These are phyloP conservation scores for Elachura formosa DNA, from an alignment of 2,113 vertebrate species.

Conservation along the genomic window DNA sequence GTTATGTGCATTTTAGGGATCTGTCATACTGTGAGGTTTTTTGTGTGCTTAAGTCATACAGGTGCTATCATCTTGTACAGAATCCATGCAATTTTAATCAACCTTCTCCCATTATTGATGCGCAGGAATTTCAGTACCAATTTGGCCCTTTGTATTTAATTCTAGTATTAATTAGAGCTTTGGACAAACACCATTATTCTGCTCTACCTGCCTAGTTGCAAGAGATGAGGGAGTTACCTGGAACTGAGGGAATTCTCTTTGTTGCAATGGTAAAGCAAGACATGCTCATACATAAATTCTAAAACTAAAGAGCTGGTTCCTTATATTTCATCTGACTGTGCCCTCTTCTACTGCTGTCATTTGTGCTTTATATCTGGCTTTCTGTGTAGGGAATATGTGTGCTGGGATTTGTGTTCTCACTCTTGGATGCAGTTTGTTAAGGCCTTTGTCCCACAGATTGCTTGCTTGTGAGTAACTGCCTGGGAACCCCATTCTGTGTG, in stretches of 20 bases:
- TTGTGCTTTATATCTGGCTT: background rate
- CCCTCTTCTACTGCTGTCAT: background rate
- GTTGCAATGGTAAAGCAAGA: background rate
- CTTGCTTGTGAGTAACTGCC: background rate
- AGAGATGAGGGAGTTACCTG: background rate
- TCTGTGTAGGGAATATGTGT: background rate
- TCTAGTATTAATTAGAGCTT: background rate
- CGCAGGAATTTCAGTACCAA: background rate
- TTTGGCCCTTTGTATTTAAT: background rate
- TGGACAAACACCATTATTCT: fast-evolving
- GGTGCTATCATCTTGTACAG: background rate
- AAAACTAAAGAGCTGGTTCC: background rate
- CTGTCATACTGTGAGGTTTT: background rate
- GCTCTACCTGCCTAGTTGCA: background rate
- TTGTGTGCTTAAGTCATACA: background rate
- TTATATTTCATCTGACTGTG: background rate
- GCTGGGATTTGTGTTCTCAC: background rate
- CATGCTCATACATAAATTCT: background rate
- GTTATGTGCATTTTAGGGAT: background rate
- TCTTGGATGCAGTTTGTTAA: background rate
- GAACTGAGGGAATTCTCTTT: background rate
- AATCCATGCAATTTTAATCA: background rate
- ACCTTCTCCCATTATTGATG: background rate
- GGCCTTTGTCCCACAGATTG: background rate
- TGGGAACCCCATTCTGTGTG: background rate